A percentile compares a stretch with the other conserved stretches of the same genome.
These are phyloP conservation scores for Crocidura indochinensis DNA, from an alignment of 2,797 vertebrate genomes.

Conservation along the genomic window DNA sequence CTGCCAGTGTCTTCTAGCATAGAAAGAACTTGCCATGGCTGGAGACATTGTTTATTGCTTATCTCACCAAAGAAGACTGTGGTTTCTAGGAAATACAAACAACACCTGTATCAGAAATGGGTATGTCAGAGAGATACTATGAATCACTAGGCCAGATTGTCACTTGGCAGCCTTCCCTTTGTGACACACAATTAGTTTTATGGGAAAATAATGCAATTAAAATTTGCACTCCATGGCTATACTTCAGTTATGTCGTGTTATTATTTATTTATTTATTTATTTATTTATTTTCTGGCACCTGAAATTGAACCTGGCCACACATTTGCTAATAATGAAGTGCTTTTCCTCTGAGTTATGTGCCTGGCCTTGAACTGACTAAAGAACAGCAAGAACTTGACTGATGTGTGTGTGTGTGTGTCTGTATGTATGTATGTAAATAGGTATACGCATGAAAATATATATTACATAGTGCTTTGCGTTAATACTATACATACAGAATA, in stretches of 20 bases:
- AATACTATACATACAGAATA: background rate
- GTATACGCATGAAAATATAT: background rate
- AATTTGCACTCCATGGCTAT: constrained; percentile 24
- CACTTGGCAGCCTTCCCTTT: constrained; percentile 73
- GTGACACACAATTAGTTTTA: constrained; percentile 35
- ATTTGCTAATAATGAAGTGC: too few species aligned
- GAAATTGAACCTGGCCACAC: too few species aligned
- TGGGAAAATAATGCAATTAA: constrained; percentile 35
- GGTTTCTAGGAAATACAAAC: constrained; percentile 80
- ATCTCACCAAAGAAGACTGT: background rate
- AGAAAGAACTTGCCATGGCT: background rate
- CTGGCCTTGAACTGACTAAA: background rate
- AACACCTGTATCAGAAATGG: constrained; percentile 72
- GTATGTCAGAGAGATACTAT: constrained; percentile 59
- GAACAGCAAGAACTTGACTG: constrained; percentile 35
- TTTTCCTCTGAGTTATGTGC: too few species aligned
- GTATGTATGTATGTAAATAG: background rate
- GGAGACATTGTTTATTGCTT: constrained; percentile 40
- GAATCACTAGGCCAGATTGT: constrained; percentile 73
- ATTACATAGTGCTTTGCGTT: background rate
- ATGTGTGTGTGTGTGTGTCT: background rate
- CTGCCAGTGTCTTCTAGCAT: background rate
- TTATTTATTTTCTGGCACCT: too few species aligned
- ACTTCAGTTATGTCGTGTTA: constrained; percentile 13
- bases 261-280: too few species aligned